Evolutionary conservation across 1,140 invertebrate genomes (phyloP).

Genomic region (Zaprionus davidi): DNA sequence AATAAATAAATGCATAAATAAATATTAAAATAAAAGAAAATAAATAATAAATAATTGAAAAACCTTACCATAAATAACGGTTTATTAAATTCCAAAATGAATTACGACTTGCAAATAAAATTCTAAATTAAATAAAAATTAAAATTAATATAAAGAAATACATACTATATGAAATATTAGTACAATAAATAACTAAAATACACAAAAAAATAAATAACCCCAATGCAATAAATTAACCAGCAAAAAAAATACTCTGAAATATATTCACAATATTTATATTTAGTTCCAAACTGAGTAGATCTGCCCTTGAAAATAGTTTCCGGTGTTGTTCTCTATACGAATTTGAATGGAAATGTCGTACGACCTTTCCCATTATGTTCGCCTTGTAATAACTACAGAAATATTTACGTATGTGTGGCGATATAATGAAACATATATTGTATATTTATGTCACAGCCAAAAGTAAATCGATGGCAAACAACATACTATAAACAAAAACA

Average conservation of each 20-base stretch:
- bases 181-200: background rate
- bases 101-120: background rate
- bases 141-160: background rate
- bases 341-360: slow-evolving; percentile 3
- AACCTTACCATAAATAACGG: too few species aligned
- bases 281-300: background rate
- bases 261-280: background rate
- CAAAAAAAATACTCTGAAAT: background rate
- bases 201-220: background rate
- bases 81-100: background rate
- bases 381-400: slow-evolving; percentile 40
- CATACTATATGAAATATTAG: background rate
- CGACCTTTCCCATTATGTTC: slow-evolving; percentile 35
- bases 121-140: background rate
- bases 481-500: background rate
- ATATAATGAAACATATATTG: slow-evolving; percentile 40
- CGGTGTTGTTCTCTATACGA: background rate
- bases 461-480: slow-evolving; percentile 50
- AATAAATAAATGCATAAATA: background rate
- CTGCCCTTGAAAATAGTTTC: slow-evolving; percentile 34
- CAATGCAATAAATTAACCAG: background rate
- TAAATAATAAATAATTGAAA: background rate
- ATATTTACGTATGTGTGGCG: background rate
- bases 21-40: background rate
- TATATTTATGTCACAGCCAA: slow-evolving; percentile 56